Conservation (phyloP, 2,888 invertebrate genomes). For the Corbicula japonica region DNA sequence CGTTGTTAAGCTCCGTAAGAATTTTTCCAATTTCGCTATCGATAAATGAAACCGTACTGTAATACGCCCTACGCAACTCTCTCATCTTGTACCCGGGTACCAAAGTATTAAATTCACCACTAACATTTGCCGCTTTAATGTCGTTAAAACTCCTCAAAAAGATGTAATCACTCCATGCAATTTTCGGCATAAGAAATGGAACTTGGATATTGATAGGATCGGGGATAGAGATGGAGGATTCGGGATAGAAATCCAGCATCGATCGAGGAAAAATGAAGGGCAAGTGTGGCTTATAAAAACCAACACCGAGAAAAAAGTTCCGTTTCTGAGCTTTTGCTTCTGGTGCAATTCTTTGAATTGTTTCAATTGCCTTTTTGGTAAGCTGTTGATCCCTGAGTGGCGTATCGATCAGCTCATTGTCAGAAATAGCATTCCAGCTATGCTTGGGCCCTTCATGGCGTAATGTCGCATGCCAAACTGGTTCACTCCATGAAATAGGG, state of each 20-base stretch:
- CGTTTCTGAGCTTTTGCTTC: constrained; percentile 5
- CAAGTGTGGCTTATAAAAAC: constrained; percentile 96
- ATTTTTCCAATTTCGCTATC: constrained; percentile 66
- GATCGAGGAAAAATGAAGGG: constrained; percentile 93
- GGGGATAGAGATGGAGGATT: constrained; percentile 61
- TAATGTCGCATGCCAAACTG: constrained; percentile 49
- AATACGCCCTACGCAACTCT: constrained; percentile 68
- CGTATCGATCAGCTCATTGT: constrained; percentile 84
- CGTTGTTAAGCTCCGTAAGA: constrained; percentile 52
- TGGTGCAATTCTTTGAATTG: constrained; percentile 87
- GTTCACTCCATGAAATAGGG: constrained; percentile 70
- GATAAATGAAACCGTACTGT: constrained; percentile 67
- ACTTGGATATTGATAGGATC: constrained; percentile 61
- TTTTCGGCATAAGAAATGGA: constrained; percentile 68
- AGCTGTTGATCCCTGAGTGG: constrained; percentile 93
- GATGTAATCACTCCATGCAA: constrained; percentile 71
- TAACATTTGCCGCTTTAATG: constrained; percentile 52
- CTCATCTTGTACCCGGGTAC: constrained; percentile 64
- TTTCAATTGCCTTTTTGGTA: constrained; percentile 89
- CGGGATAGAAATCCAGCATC: constrained; percentile 89
- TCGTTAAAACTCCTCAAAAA: constrained; percentile 71
- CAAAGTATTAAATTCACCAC: constrained; percentile 73
- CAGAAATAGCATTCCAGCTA: constrained; percentile 68
- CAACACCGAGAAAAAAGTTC: constrained; percentile 92
- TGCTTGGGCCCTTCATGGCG: neutral